Evolutionary conservation across 2,113 vertebrate species (phyloP), one percentile per base, ranked within the genome.

Genomic region (Malurus melanocephalus): DNA sequence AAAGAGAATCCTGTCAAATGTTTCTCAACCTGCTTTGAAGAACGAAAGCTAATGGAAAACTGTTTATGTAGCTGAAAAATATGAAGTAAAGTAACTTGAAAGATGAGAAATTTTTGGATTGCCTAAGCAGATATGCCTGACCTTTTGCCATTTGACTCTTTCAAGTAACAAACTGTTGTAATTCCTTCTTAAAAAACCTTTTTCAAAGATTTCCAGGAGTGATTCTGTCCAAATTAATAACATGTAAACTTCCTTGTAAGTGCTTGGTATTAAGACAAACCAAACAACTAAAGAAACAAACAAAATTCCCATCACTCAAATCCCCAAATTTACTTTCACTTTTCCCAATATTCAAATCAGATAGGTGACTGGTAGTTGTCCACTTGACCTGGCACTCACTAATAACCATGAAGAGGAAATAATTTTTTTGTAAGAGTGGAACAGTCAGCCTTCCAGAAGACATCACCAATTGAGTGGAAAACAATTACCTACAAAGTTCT

Each of bases 401-500:
- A 30, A 38, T 13, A 78, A 21, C 16, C 7, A 20, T n/a, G 30
- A 81, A 64, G 33, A 33, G 18, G 40, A 92, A 88, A 57, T 53
- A 30, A 80, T 26, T 48, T 87, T 87, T 81, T 80, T 81, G 3
- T 61, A 20, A 77, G 28, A 21, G 35, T 68, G 65, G 17, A 93
- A 69, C 24, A 85, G 51, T 48, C 55, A 73, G 0, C 32, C 24
- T 68, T 57, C 28, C 35, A 67, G 59, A 93, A 84, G 20, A 65
- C 49, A 60, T 28, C 2, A 2, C 53, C 57, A 78, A 26, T 1
- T 85, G 66, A 74, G 20, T 67, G 77, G 56, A 75, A 85, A 93
- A 87, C 19, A 91, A 90, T 89, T 89, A 73, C 76, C 59, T 64
- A 32, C 13, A 45, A 69, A 73, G 49, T 85, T 92, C 21, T 22